Percentiles rank a stretch among this genome's conserved stretches.
Evolutionary conservation across 2,113 vertebrate genomes (phyloP).

Genomic region (Corydoras sp.): DNA sequence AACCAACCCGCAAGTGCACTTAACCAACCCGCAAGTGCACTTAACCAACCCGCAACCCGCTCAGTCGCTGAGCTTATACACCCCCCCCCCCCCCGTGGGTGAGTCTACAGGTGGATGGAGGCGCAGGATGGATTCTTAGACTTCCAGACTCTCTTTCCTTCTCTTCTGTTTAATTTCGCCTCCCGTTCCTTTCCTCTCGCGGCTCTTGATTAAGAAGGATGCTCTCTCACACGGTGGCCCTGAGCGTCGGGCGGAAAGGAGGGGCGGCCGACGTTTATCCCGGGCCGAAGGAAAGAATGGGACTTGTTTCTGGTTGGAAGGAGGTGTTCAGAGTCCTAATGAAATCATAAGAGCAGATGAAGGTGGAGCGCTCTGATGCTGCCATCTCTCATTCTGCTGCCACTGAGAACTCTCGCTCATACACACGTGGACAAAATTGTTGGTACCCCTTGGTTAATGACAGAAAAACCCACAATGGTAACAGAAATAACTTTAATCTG

Average conservation of each 20-base stretch:
- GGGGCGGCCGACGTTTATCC: conserved; percentile 37
- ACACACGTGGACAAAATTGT: too few relatives aligned
- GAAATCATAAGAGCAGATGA: conserved; percentile 52
- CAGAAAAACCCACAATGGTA: too few relatives aligned
- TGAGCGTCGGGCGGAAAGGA: conserved; percentile 42
- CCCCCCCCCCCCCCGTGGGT: not conserved
- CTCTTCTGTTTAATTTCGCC: not conserved
- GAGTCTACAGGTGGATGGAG: conserved; percentile 32
- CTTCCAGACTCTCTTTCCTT: not conserved
- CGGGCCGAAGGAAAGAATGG: conserved; percentile 28
- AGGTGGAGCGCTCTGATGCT: conserved; percentile 29
- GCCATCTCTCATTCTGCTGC: conserved; percentile 18
- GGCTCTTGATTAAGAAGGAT: conserved; percentile 28
- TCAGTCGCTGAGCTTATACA: not conserved
- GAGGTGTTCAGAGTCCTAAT: conserved; percentile 41
- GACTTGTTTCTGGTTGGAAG: conserved; percentile 31
- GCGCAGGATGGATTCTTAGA: conserved; percentile 12
- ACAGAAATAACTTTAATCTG: too few relatives aligned
- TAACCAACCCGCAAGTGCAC: too few relatives aligned
- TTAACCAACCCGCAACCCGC: conserved; percentile 15
- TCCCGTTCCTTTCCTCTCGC: not conserved
- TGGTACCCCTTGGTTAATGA: too few relatives aligned
- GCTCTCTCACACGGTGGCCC: conserved; percentile 26
- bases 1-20: too few relatives aligned
- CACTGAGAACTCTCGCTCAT: conserved; percentile 12